These are phyloP conservation scores for Harpalus rufipes DNA, from an alignment of 2,888 invertebrate genomes.

Conservation along the genomic window DNA sequence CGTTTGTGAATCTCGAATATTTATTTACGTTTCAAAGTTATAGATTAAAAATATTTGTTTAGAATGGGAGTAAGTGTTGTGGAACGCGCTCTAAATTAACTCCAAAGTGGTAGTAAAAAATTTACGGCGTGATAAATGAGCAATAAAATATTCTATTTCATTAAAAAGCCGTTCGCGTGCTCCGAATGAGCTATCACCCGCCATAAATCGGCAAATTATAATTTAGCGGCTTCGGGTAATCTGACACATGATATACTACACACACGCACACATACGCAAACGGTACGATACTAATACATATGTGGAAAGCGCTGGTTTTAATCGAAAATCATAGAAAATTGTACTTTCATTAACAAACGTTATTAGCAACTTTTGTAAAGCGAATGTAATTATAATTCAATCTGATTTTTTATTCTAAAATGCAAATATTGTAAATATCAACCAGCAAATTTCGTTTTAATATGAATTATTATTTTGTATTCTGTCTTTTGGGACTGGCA, in stretches of 20 bases:
- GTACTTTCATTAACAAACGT: slow-evolving; percentile 52
- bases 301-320: slow-evolving; percentile 18
- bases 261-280: neutral
- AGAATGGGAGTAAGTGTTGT: slow-evolving; percentile 11
- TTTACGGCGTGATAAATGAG: slow-evolving; percentile 61
- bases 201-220: slow-evolving; percentile 59
- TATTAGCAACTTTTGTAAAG: slow-evolving; percentile 31
- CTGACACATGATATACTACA: slow-evolving; percentile 48
- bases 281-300: neutral
- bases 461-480: slow-evolving; percentile 34
- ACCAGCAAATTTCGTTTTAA: neutral
- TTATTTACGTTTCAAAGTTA: slow-evolving; percentile 25
- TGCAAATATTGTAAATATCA: slow-evolving; percentile 39
- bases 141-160: slow-evolving; percentile 65
- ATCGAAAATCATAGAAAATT: slow-evolving; percentile 57
- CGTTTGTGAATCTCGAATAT: slow-evolving; percentile 1
- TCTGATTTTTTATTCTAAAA: slow-evolving; percentile 38
- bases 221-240: slow-evolving; percentile 47
- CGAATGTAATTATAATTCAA: slow-evolving; percentile 46
- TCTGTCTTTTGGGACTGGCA: slow-evolving; percentile 26
- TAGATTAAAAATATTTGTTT: slow-evolving; percentile 34
- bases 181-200: slow-evolving; percentile 33
- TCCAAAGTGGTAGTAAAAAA: slow-evolving; percentile 61
- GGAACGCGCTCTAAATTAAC: slow-evolving; percentile 52
- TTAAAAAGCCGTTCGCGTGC: slow-evolving; percentile 62